phyloP scores from a whole-genome alignment of 2,888 invertebrate species.

The Ophion costatus region DNA sequence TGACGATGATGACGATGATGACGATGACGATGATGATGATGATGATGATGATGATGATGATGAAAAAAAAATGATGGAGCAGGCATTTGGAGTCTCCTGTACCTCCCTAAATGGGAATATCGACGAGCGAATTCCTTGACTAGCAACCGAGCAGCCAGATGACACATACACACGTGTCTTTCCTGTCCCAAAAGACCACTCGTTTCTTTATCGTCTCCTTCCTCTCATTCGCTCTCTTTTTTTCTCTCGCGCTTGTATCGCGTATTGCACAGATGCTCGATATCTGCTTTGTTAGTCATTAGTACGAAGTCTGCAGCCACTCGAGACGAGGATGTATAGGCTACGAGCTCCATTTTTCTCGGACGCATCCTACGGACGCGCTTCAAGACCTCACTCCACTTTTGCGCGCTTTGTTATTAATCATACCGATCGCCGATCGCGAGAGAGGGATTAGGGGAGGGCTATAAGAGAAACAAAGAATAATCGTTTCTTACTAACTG shows the following conservation, averaged over 20 bases:
- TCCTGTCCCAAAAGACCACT: conserved; percentile 36
- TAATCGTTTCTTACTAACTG: conserved; percentile 38
- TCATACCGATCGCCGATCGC: conserved; percentile 48
- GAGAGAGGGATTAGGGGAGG: conserved; percentile 16
- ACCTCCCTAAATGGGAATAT: conserved; percentile 74
- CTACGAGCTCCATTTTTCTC: conserved; percentile 17
- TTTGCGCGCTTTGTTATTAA: conserved; percentile 64
- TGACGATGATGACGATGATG: not conserved
- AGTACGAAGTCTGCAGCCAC: conserved; percentile 44
- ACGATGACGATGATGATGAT: not conserved
- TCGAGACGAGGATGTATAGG: conserved; percentile 30
- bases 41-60: not conserved
- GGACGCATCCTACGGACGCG: conserved; percentile 16
- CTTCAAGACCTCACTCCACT: conserved; percentile 67
- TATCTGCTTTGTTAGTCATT: conserved; percentile 52
- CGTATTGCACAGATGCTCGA: conserved; percentile 31
- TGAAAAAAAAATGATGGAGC: conserved; percentile 33
- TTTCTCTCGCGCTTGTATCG: conserved; percentile 30
- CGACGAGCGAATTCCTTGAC: conserved; percentile 68
- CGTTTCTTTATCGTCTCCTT: conserved; percentile 19
- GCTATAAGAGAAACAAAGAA: not conserved
- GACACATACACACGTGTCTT: conserved; percentile 64
- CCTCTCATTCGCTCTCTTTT: conserved; percentile 57
- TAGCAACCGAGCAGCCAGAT: conserved; percentile 58
- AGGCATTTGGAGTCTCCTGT: conserved; percentile 36